Conservation (phyloP, 2,113 vertebrate genomes). For the Saguinus imperator region DNA sequence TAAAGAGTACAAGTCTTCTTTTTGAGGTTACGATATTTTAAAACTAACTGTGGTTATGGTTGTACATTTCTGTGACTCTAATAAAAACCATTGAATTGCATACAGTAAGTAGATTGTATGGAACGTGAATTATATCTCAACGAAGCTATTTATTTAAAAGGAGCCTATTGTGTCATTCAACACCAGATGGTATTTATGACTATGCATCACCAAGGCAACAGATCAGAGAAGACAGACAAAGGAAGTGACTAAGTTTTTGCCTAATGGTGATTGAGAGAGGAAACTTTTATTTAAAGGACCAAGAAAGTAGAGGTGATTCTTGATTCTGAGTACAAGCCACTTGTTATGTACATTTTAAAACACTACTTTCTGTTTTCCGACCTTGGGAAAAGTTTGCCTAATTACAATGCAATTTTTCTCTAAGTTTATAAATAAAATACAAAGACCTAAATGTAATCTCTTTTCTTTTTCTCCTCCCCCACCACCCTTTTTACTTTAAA, state of each 20-base stretch:
- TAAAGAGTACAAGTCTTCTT: not conserved
- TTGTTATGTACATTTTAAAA: not conserved
- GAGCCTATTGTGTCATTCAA: not conserved
- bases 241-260: not conserved
- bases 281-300: conserved; percentile 8
- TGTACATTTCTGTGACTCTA: not conserved
- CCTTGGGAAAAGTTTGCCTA: conserved; percentile 28
- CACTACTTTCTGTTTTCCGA: not conserved
- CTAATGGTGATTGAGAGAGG: not conserved
- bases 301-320: not conserved
- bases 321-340: not conserved
- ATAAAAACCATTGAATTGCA: not conserved
- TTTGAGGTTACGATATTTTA: not conserved
- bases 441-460: not conserved
- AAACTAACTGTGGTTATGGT: not conserved
- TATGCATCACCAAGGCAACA: not conserved
- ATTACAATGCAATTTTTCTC: not conserved
- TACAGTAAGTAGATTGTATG: not conserved
- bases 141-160: not conserved
- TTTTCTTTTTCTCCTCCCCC: not conserved
- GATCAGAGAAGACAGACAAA: not conserved
- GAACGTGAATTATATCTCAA: not conserved
- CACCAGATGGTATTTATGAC: not conserved
- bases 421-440: not conserved
- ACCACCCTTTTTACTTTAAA: conserved; percentile 72